Percentiles rank a stretch among this genome's conserved stretches.
These are phyloP conservation scores for Ophion ellenae DNA, from an alignment of 2,888 invertebrate genomes.

Conservation along the genomic window DNA sequence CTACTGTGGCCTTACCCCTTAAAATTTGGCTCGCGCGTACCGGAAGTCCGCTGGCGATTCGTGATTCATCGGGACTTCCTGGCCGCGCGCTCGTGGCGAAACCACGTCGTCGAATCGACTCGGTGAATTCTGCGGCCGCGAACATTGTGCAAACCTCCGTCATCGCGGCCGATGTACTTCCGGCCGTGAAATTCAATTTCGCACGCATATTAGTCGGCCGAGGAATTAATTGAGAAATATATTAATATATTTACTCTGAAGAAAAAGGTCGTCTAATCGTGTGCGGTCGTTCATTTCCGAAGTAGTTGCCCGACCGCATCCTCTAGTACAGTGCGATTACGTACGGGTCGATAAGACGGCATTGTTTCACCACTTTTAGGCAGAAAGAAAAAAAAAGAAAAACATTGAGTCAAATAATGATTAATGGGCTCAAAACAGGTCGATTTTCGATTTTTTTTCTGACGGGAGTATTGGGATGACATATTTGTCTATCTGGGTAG, in stretches of 20 bases:
- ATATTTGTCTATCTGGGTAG: too few relatives aligned
- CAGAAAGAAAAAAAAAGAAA: too few relatives aligned
- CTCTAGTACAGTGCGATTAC: neutral
- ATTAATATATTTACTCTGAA: neutral
- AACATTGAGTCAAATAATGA: too few relatives aligned
- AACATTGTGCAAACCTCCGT: neutral
- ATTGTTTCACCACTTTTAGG: too few relatives aligned
- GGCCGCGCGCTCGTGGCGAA: slow-evolving; percentile 19
- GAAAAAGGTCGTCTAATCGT: slow-evolving; percentile 17
- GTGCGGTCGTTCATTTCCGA: slow-evolving; percentile 29
- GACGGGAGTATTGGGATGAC: too few relatives aligned
- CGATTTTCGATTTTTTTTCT: too few relatives aligned
- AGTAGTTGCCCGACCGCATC: slow-evolving; percentile 21
- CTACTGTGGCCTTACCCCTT: neutral
- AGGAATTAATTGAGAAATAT: slow-evolving; percentile 1
- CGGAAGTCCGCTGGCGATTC: slow-evolving; percentile 34
- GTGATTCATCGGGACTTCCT: slow-evolving; percentile 44
- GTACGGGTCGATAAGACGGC: too few relatives aligned
- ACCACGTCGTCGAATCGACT: slow-evolving; percentile 13
- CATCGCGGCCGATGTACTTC: slow-evolving; percentile 12
- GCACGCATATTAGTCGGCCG: neutral
- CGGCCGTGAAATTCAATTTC: slow-evolving; percentile 19
- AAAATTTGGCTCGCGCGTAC: neutral
- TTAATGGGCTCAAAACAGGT: too few relatives aligned
- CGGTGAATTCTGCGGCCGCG: slow-evolving; percentile 13